These are phyloP conservation scores for Thecophora atra DNA, from an alignment of 2,888 invertebrate species.

Conservation along the genomic window DNA sequence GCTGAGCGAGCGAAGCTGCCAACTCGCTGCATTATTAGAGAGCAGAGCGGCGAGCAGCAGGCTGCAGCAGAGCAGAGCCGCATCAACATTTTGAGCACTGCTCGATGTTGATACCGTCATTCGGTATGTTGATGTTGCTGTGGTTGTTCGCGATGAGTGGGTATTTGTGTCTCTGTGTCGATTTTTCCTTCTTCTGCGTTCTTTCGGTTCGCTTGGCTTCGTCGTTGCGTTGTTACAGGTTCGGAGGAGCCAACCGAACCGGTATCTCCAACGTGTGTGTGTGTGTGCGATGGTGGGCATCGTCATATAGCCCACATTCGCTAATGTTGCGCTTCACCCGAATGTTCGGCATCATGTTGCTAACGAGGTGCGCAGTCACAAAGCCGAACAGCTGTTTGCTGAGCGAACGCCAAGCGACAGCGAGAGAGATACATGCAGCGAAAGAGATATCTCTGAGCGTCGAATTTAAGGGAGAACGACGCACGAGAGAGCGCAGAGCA, in stretches of 20 bases:
- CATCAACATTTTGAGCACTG: constrained; percentile 23
- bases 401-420: constrained; percentile 14
- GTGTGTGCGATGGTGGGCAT: constrained; percentile 32
- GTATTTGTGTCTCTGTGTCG: constrained; percentile 65
- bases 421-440: no score
- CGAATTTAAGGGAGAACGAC: background rate
- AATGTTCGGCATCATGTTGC: constrained; percentile 45
- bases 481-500: constrained; percentile 12
- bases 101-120: constrained; percentile 19
- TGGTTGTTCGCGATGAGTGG: constrained; percentile 52
- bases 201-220: constrained; percentile 8
- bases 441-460: no score
- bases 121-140: constrained; percentile 34
- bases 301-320: background rate
- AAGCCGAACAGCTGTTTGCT: constrained; percentile 41
- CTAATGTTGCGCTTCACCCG: background rate
- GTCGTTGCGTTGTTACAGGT: background rate
- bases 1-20: constrained; percentile 45
- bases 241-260: background rate
- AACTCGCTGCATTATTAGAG: no score
- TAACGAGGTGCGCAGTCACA: constrained; percentile 34
- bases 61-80: constrained; percentile 2
- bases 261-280: constrained; percentile 21
- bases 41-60: no score
- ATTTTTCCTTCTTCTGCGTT: constrained; percentile 38